Evolutionary conservation across 2,797 vertebrate species (phyloP), one percentile per base, ranked within the genome.

Genomic region (Adrianichthys oophorus): DNA sequence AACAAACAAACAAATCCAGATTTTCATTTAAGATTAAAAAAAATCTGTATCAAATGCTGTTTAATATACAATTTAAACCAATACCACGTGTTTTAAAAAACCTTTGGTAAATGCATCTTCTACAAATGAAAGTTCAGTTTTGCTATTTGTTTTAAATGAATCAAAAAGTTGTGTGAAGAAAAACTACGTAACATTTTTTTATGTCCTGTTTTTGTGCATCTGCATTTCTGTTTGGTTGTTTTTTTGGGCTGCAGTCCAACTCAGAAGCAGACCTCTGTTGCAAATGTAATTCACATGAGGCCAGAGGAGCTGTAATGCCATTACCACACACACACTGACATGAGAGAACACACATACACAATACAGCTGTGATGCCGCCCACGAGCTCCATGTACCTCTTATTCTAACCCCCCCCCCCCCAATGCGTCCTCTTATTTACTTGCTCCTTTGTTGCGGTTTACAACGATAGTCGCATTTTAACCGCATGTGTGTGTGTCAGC

Each of bases 251-350:
- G 44, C 14, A 60, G 76, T 78, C 82, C 83, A 83, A 55, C 78
- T 85, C 83, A 86, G 88, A 86, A 88, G 85, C 85, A 84, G 80
- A 76, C 72, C 74, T 79, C 80, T 80, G 77, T 74, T 83, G 66
- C 76, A 88, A 88, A 90, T 88, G 77, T 85, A 74, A 86, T 89
- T 87, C 80, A 84, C 74, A 85, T 75, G 79, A 84, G 86, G 68
- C 84, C 78, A 65, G 82, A 84, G 63, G 78, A 86, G 57, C 78
- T 66, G 50, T 88, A 87, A 91, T 79, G 76, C 73, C 79, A 83
- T 90, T 90, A 88, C 72, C 78, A 56, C 76, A 79, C 68, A 79
- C 68, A 69, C 55, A 76, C 37, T 56, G 18, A 60, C 61, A 59
- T 48, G 56, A 52, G 56, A 15, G 56, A 59, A 59, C 19, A 47